Evolutionary conservation across 2,797 vertebrate genomes (phyloP), one percentile per base, ranked within the genome.

Genomic region (Acanthurus lineatus): DNA sequence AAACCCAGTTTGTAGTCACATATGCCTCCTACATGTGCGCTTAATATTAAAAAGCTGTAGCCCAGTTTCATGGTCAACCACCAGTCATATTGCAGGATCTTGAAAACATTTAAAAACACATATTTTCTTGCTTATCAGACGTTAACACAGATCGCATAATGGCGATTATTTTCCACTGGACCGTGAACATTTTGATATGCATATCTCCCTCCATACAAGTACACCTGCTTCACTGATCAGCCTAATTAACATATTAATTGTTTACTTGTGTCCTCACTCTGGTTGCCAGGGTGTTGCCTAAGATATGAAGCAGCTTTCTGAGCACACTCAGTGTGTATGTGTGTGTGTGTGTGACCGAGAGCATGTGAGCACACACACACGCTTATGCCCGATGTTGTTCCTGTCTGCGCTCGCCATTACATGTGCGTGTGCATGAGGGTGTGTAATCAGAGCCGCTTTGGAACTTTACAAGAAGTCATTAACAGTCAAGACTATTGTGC

Each of bases 381-480:
- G 81, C 70, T 79, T 59, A 76, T 73, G 76, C 69, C 14, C 38
- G 7, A 51, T 64, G 62, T 76, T 70, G 84, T 65, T 73, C 70
- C 73, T 66, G 89, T 77, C 85, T 72, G 59, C 51, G 44, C 73
- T 77, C 61, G 61, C 70, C 16, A 15, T 59, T 74, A 78, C 76
- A 77, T 63, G 73, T 72, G 84, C 71, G 58, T 86, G 87, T 77
- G 90, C 74, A 77, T 32, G 74, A 86, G 84, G 85, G 91, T 89
- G 90, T 93, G 92, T 94, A 96, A 95, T 95, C 93, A 94, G 92
- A 89, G 89, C 69, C 79, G 88, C 94, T 94, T 94, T 94, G 92
- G 94, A 96, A 95, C 93, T 96, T 95, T 95, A 95, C 93, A 95
- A 95, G 93, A 93, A 94, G 94, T 95, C 95, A 95, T 96, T 96